phyloP scores from a whole-genome alignment of 1,140 invertebrate genomes.

The Bombus pyrosoma region DNA sequence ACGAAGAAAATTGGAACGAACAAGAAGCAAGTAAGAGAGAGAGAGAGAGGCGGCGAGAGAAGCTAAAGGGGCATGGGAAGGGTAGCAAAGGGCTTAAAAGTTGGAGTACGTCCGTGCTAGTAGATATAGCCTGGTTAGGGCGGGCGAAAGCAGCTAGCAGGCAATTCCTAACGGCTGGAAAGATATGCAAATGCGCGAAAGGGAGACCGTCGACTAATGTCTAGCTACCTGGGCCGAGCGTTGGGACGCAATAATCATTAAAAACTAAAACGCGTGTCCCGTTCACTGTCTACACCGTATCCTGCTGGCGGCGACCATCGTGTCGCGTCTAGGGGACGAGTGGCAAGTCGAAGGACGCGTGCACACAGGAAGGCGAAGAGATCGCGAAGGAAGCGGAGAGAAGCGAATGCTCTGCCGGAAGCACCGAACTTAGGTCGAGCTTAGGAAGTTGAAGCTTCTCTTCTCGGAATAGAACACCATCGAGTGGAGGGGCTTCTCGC shows the following conservation, averaged over 20 bases:
- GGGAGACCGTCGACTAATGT: constrained; percentile 64
- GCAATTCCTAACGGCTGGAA: constrained; percentile 78
- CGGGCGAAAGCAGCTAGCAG: constrained; percentile 66
- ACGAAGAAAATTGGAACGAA: not conserved
- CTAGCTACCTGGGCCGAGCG: constrained; percentile 65
- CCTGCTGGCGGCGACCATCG: constrained; percentile 2
- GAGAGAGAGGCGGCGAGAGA: not conserved
- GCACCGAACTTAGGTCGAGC: constrained; percentile 59
- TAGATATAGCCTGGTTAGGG: constrained; percentile 62
- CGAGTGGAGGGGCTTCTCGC: constrained; percentile 46
- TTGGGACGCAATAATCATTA: constrained; percentile 79
- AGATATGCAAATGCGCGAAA: constrained; percentile 79
- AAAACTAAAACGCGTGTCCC: constrained; percentile 76
- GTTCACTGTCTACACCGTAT: not conserved
- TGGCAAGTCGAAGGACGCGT: not conserved
- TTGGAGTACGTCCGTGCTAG: constrained; percentile 71
- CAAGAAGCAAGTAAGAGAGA: too few relatives aligned
- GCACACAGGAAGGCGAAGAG: not conserved
- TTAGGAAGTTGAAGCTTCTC: constrained; percentile 57
- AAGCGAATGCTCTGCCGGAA: constrained; percentile 32
- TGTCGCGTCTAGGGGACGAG: constrained; percentile 3
- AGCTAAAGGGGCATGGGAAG: not conserved
- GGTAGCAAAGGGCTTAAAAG: constrained; percentile 73
- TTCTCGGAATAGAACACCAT: constrained; percentile 13
- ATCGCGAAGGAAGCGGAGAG: not conserved